phyloP scores from a whole-genome alignment of 2,113 vertebrate genomes.

The Jaculus jaculus region DNA sequence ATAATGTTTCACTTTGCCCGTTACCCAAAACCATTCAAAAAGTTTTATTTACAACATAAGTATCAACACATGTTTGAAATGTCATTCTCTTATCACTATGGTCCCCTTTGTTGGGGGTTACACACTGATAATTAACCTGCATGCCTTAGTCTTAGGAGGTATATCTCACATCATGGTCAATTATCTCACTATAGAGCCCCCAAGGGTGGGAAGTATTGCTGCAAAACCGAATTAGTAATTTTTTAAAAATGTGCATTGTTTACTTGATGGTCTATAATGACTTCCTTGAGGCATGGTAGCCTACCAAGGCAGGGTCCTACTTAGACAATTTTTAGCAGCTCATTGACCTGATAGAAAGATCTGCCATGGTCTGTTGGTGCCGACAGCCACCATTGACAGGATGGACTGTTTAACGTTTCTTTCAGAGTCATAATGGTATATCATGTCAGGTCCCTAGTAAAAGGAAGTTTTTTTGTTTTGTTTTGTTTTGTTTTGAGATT shows the following conservation, averaged over 20 bases:
- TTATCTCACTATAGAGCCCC: slow-evolving; percentile 78
- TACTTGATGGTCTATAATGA: slow-evolving; percentile 80
- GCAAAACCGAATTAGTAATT: slow-evolving; percentile 80
- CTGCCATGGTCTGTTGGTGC: slow-evolving; percentile 77
- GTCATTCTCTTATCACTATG: slow-evolving; percentile 37
- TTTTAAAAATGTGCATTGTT: slow-evolving; percentile 81
- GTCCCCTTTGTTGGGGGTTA: slow-evolving; percentile 71
- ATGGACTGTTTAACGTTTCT: slow-evolving; percentile 83
- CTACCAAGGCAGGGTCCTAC: slow-evolving; percentile 74
- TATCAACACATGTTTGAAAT: slow-evolving; percentile 57
- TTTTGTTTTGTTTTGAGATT: slow-evolving; percentile 76
- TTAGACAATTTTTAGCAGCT: slow-evolving; percentile 78
- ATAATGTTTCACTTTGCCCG: background rate
- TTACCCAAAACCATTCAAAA: slow-evolving; percentile 46
- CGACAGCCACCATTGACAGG: slow-evolving; percentile 84
- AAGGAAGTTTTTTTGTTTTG: slow-evolving; percentile 67
- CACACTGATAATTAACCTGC: slow-evolving; percentile 74
- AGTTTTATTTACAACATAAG: slow-evolving; percentile 44
- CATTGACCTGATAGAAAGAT: slow-evolving; percentile 72
- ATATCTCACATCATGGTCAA: slow-evolving; percentile 62
- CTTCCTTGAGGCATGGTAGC: slow-evolving; percentile 77
- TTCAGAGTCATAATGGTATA: slow-evolving; percentile 85
- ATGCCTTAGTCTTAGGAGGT: slow-evolving; percentile 64
- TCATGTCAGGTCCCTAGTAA: slow-evolving; percentile 85
- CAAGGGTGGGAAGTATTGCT: slow-evolving; percentile 70